phyloP scores from a whole-genome alignment of 2,888 invertebrate species.

The Leptopilina drosophilae region DNA sequence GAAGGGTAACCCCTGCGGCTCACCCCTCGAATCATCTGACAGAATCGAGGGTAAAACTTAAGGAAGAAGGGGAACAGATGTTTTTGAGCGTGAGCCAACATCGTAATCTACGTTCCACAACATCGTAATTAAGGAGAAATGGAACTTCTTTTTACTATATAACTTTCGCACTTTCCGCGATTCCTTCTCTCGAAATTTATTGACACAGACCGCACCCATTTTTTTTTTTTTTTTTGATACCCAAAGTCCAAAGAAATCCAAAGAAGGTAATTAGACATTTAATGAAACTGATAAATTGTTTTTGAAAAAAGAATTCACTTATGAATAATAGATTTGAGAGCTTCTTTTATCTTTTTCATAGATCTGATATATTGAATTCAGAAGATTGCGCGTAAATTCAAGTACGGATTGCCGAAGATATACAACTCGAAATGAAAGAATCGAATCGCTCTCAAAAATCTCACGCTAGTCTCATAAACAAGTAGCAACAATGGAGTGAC shows the following conservation, averaged over 20 bases:
- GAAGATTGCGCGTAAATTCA: slow-evolving; percentile 33
- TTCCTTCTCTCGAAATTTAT: slow-evolving; percentile 20
- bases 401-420: slow-evolving; percentile 52
- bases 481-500: slow-evolving; percentile 75
- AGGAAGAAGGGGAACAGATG: slow-evolving; percentile 75
- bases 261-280: not conserved
- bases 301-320: not conserved
- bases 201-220: not conserved
- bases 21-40: slow-evolving; percentile 67
- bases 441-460: slow-evolving; percentile 70
- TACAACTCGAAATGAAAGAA: slow-evolving; percentile 63
- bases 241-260: not conserved
- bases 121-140: slow-evolving; percentile 76
- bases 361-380: not conserved
- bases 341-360: not conserved
- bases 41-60: slow-evolving; percentile 65
- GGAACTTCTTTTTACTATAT: slow-evolving; percentile 57
- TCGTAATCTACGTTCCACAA: slow-evolving; percentile 76
- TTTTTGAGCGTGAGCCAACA: slow-evolving; percentile 75
- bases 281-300: too few species aligned
- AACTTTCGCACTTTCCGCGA: slow-evolving; percentile 2
- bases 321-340: not conserved
- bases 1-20: slow-evolving; percentile 70
- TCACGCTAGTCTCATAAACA: slow-evolving; percentile 76
- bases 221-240: not conserved